Percentiles rank a stretch among this genome's conserved stretches.
Conservation (phyloP, 2,797 vertebrate genomes). For the Hyperoplus immaculatus region DNA sequence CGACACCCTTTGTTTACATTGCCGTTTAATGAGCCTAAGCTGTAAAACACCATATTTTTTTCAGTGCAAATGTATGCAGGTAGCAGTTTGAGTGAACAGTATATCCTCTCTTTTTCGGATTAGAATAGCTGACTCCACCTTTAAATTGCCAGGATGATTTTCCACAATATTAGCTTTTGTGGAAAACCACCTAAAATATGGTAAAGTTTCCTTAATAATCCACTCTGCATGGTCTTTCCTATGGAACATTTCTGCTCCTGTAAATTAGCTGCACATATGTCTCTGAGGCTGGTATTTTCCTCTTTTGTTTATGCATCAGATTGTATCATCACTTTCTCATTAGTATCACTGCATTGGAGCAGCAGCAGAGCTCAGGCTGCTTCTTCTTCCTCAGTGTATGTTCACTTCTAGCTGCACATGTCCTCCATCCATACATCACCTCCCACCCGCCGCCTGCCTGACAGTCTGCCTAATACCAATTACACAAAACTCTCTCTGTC, state of each 20-base stretch:
- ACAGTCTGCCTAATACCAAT: constrained; percentile 61
- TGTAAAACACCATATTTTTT: no score
- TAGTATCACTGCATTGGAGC: constrained; percentile 10
- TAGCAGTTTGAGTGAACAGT: no score
- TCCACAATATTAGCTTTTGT: no score
- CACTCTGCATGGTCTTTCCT: background rate
- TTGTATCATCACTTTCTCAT: constrained; percentile 38
- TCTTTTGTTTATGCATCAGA: background rate
- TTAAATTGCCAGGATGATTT: no score
- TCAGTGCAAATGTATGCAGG: no score
- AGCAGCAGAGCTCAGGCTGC: constrained; percentile 4
- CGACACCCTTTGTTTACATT: no score
- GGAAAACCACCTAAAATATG: background rate
- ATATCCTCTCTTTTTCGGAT: no score
- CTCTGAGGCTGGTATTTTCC: background rate
- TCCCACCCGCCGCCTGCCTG: constrained; percentile 42
- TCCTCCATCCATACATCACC: constrained; percentile 50
- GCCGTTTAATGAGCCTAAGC: no score
- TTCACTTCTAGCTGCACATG: constrained; percentile 29
- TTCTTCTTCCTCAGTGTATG: constrained; percentile 19
- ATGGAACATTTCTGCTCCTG: background rate
- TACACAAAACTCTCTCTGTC: constrained; percentile 43
- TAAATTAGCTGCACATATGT: background rate
- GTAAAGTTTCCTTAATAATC: background rate
- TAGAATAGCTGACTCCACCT: no score